phyloP scores from a whole-genome alignment of 2,797 vertebrate species.

The Aulostomus chinensis region DNA sequence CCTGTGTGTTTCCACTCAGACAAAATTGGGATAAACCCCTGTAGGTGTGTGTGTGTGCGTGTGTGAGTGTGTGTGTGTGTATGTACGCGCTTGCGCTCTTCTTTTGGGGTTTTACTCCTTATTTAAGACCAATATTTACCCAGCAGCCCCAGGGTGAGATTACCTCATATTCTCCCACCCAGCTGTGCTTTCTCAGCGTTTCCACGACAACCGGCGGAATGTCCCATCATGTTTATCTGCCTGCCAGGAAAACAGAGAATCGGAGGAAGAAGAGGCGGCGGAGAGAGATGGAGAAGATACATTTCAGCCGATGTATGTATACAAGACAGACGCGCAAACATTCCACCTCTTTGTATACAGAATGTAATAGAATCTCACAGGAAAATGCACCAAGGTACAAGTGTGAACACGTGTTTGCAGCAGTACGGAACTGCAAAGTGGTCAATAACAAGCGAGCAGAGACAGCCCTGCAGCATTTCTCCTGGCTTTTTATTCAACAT shows the following conservation, averaged over 20 bases:
- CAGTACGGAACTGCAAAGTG: no score
- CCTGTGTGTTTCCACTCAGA: constrained; percentile 51
- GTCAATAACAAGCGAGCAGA: no score
- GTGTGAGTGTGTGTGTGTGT: constrained; percentile 66
- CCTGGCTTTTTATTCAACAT: no score
- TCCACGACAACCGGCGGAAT: constrained; percentile 91
- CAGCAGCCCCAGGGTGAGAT: constrained; percentile 91
- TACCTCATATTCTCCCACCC: constrained; percentile 92
- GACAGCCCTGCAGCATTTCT: no score
- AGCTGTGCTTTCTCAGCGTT: constrained; percentile 94
- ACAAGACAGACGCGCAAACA: constrained; percentile 12
- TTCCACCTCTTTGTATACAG: constrained; percentile 1
- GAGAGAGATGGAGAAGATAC: constrained; percentile 43
- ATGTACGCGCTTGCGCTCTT: constrained; percentile 39
- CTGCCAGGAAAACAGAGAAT: constrained; percentile 85
- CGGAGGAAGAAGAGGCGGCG: constrained; percentile 44
- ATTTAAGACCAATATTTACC: constrained; percentile 97
- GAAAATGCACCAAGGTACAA: constrained; percentile 7
- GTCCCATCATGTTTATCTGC: constrained; percentile 90
- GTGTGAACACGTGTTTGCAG: no score
- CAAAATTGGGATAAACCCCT: constrained; percentile 47
- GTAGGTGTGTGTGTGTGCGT: constrained; percentile 58
- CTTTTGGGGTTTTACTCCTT: constrained; percentile 84
- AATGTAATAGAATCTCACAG: constrained; percentile 6
- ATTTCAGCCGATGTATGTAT: constrained; percentile 28